Conservation (phyloP, 1,140 invertebrate genomes). For the Planococcus citri region DNA sequence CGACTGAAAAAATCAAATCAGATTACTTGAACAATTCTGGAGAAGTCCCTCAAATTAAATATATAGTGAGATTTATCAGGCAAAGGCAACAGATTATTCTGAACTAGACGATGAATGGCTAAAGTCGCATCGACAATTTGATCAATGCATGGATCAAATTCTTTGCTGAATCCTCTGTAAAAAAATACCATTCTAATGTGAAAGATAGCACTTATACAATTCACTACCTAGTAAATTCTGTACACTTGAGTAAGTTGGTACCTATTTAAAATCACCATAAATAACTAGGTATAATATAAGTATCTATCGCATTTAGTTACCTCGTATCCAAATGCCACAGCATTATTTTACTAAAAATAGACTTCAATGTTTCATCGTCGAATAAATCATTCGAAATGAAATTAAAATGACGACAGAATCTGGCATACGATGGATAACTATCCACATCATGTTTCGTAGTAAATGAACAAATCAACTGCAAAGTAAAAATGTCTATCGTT, state of each 20-base stretch:
- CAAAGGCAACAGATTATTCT: conserved; percentile 72
- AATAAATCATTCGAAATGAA: conserved; percentile 83
- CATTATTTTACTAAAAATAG: conserved; percentile 83
- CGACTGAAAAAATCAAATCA: too few relatives aligned
- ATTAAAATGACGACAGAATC: conserved; percentile 84
- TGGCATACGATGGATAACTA: conserved; percentile 50
- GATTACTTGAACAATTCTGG: conserved; percentile 69
- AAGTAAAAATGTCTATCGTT: too few relatives aligned
- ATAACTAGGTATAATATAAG: background rate
- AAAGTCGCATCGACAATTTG: conserved; percentile 78
- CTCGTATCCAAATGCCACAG: conserved; percentile 87
- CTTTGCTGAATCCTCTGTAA: conserved; percentile 79
- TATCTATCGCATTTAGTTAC: conserved; percentile 36
- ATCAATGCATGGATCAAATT: conserved; percentile 85
- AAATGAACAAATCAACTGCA: conserved; percentile 61
- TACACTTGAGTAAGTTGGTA: background rate
- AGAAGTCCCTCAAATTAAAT: conserved; percentile 90
- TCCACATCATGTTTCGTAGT: conserved; percentile 66
- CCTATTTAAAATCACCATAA: background rate
- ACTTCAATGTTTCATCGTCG: conserved; percentile 64
- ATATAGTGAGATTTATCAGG: conserved; percentile 85
- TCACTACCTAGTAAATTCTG: too few relatives aligned
- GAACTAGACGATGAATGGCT: conserved; percentile 72
- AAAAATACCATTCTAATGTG: background rate
- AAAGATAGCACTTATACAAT: background rate